A percentile compares a stretch with the other conserved stretches of the same genome.
phyloP scores from a whole-genome alignment of 2,888 invertebrate genomes.

The Watsonalla cultraria region DNA sequence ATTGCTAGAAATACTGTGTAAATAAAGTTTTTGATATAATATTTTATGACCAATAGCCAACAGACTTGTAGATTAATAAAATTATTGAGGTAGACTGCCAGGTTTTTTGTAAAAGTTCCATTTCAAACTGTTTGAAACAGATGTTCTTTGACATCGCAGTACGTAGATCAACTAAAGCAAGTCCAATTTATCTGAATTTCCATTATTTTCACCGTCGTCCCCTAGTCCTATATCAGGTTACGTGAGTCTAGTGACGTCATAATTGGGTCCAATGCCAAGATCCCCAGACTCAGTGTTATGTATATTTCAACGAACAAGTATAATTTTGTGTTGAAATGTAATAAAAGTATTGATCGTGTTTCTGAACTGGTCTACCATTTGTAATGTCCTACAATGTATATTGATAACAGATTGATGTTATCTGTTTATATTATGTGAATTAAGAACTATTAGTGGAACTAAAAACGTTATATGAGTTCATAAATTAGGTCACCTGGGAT shows the following conservation, averaged over 20 bases:
- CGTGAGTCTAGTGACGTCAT: conserved; percentile 23
- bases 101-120: background rate
- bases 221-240: background rate
- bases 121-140: background rate
- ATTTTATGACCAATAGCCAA: no score
- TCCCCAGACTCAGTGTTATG: conserved; percentile 13
- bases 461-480: no score
- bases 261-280: conserved; percentile 29
- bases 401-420: no score
- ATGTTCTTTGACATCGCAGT: background rate
- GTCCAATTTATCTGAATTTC: background rate
- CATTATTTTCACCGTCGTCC: background rate
- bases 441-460: no score
- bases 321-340: background rate
- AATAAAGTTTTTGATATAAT: no score
- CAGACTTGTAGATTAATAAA: no score
- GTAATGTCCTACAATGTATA: background rate
- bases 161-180: background rate
- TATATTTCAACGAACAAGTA: conserved; percentile 10
- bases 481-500: no score
- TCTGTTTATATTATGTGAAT: no score
- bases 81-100: no score
- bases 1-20: no score
- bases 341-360: background rate
- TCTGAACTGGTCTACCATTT: background rate